These are phyloP conservation scores for Chaetura pelagica DNA, from an alignment of 2,113 vertebrate species.

Conservation along the genomic window DNA sequence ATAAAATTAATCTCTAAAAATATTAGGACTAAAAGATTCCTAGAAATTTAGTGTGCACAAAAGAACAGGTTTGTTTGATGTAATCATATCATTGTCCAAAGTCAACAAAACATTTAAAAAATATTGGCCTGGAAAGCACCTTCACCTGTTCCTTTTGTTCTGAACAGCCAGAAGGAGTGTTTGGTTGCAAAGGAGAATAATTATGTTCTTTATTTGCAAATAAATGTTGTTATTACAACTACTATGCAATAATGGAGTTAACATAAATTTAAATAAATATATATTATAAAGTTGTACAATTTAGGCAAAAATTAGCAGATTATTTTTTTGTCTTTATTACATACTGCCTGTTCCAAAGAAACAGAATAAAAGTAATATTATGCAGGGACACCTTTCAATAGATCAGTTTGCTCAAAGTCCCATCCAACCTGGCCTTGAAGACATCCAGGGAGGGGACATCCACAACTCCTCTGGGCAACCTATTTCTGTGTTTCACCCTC, in stretches of 20 bases:
- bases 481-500: no score
- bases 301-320: background rate
- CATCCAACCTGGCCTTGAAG: no score
- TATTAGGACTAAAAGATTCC: background rate
- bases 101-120: background rate
- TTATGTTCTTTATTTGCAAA: background rate
- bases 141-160: background rate
- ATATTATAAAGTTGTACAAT: background rate
- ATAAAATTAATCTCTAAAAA: background rate
- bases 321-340: background rate
- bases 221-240: background rate
- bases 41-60: no score
- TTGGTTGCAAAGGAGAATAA: background rate
- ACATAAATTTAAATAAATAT: background rate
- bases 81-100: background rate
- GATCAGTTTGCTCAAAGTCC: no score
- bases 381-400: no score
- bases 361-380: background rate
- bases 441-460: no score
- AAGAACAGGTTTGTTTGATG: background rate
- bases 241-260: background rate
- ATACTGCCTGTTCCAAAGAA: background rate
- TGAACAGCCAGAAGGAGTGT: background rate
- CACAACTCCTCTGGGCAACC: no score
- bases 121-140: background rate